Percentiles rank a stretch among this genome's conserved stretches.
These are phyloP conservation scores for Eulemur macaco DNA, from an alignment of 2,113 vertebrate species.

Conservation along the genomic window DNA sequence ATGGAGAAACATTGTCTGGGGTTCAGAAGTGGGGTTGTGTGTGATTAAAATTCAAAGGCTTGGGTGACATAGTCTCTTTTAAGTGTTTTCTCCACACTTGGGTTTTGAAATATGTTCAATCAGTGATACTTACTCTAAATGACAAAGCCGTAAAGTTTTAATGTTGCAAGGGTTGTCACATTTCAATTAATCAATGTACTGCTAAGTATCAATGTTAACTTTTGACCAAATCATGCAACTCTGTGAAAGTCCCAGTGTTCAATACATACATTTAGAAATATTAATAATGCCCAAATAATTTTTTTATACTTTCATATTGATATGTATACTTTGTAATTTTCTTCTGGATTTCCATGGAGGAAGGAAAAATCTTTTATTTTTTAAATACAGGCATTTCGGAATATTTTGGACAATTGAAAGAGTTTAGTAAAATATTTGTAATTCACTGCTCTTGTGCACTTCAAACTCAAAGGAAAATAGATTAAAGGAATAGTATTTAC, in stretches of 20 bases:
- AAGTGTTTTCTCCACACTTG: not conserved
- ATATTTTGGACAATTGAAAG: not conserved
- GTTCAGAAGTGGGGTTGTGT: conserved; percentile 16
- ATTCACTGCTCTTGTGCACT: not conserved
- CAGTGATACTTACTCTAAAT: not conserved
- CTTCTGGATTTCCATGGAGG: not conserved
- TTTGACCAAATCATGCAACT: not conserved
- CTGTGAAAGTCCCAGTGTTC: not conserved
- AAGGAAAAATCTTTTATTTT: not conserved
- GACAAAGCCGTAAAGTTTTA: not conserved
- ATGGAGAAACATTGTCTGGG: not conserved
- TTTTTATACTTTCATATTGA: not conserved
- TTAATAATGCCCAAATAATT: not conserved
- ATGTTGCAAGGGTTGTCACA: not conserved
- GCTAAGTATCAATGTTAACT: not conserved
- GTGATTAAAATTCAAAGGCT: not conserved
- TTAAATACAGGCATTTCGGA: not conserved
- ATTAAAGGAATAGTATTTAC: conserved; percentile 2
- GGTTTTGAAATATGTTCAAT: not conserved
- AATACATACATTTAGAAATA: not conserved
- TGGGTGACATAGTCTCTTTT: not conserved
- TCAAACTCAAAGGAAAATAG: not conserved
- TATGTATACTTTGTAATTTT: not conserved
- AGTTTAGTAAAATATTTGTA: not conserved
- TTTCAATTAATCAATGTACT: conserved; percentile 13